phyloP scores from a whole-genome alignment of 2,797 vertebrate species.

The Pangasius sanitwongsei region DNA sequence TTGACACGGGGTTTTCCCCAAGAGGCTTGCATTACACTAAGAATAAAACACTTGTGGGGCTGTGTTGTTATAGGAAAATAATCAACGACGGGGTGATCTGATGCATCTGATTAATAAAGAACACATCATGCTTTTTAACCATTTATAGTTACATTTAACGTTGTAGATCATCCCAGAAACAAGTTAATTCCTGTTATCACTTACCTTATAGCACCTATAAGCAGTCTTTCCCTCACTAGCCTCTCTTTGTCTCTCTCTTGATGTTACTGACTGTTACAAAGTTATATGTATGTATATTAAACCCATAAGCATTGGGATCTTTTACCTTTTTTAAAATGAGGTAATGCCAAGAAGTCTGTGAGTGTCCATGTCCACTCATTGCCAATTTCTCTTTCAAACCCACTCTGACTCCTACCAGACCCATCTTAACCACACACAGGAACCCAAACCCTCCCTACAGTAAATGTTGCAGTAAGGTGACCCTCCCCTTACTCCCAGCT shows the following conservation, averaged over 20 bases:
- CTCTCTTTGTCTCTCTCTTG: neutral
- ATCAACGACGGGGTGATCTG: neutral
- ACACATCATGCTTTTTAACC: neutral
- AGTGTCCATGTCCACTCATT: too few species aligned
- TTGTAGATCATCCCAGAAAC: neutral
- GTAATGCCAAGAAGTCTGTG: neutral
- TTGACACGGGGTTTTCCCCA: neutral
- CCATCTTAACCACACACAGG: constrained; percentile 4
- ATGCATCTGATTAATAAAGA: neutral
- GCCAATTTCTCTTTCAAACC: constrained; percentile 4
- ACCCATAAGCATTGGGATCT: neutral
- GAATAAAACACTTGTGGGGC: constrained; percentile 6
- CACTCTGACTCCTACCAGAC: neutral
- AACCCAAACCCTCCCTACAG: constrained; percentile 48
- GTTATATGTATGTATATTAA: neutral
- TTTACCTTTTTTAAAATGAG: neutral
- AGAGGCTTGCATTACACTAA: constrained; percentile 27
- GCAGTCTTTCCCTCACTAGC: neutral
- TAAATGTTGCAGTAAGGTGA: constrained; percentile 49
- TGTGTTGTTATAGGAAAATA: neutral
- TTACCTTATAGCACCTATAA: neutral
- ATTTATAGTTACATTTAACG: neutral
- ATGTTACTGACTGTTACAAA: neutral
- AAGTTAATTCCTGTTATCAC: neutral
- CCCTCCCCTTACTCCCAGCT: constrained; percentile 29